phyloP scores from a whole-genome alignment of 2,797 vertebrate species.

The Sus cebifrons region DNA sequence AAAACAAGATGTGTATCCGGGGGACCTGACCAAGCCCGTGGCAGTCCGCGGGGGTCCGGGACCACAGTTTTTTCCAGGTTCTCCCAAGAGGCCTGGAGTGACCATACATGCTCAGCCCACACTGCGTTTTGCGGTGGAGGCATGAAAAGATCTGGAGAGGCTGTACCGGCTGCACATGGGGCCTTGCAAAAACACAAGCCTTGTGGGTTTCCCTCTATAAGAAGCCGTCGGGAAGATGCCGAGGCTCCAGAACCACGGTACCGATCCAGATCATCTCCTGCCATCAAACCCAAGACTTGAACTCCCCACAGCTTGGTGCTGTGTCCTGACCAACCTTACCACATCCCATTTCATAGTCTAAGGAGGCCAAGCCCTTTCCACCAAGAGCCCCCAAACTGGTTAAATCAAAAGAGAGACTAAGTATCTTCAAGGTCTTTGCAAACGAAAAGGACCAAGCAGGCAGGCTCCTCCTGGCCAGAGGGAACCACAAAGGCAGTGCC shows the following conservation, averaged over 20 bases:
- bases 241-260: neutral
- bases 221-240: neutral
- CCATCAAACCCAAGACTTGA: neutral
- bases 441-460: neutral
- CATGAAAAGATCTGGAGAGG: neutral
- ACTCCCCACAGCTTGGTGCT: neutral
- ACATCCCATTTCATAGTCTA: neutral
- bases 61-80: neutral
- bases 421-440: neutral
- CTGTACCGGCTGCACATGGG: rapidly evolving
- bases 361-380: neutral
- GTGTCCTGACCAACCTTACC: neutral
- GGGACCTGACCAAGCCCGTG: neutral
- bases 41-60: neutral
- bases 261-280: too few relatives aligned
- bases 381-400: neutral
- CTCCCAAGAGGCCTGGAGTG: neutral
- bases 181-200: too few relatives aligned
- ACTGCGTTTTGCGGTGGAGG: neutral
- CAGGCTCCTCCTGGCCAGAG: neutral
- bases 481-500: neutral
- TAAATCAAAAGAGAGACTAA: neutral
- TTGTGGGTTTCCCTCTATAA: neutral
- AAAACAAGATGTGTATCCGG: neutral
- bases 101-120: too few relatives aligned